Base-by-base conservation (phyloP, 1,140 invertebrate genomes). In the Drosophila carrolli region DNA sequence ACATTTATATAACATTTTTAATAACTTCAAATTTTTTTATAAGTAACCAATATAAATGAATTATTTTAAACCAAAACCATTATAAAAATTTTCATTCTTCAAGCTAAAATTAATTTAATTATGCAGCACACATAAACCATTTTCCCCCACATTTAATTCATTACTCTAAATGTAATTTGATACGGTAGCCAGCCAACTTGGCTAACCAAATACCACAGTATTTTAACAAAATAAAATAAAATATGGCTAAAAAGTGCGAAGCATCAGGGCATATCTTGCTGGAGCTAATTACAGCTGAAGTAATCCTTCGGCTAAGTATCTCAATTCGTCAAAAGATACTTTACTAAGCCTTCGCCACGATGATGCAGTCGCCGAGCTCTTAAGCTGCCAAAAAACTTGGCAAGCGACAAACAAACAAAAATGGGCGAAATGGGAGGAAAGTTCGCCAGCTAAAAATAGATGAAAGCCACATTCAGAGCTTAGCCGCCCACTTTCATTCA, bases 311-410 rank as follows among this genome's bases (percentile, higher is more conserved):
- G 46, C 68, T 70, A 79, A 75, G 72, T 63, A 67, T 59, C 72
- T 75, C 80, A 75, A 74, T 67, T 67, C 72, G 65, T 83, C 71
- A 83, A 76, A 75, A 76, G 74, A 78, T 84, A 84, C 59, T 83
- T 84, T 71, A 40, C 55, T 78, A 83, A 83, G 71, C 72, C 65
- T 59, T 83, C 48, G 32, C 65, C 58, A 57, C 68, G 62, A 78
- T 57, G 57, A 60, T 75, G 68, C 38, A 61, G 56, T 63, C 23
- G 46, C 41, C 23, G 41, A 53, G 65, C 63, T 80, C 73, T 82
- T 81, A 74, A 83, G 80, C 75, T 79, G 74, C 67, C 67, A 73
- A 81, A 79, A 74, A 76, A 76, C 72, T 76, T 76, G 73, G 41
- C 62, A 76, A 75, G 61, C 72, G 56, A 73, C 55, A 72, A 75